Evolutionary conservation across 1,140 invertebrate species (phyloP).

Genomic region (Cotesia glomerata): DNA sequence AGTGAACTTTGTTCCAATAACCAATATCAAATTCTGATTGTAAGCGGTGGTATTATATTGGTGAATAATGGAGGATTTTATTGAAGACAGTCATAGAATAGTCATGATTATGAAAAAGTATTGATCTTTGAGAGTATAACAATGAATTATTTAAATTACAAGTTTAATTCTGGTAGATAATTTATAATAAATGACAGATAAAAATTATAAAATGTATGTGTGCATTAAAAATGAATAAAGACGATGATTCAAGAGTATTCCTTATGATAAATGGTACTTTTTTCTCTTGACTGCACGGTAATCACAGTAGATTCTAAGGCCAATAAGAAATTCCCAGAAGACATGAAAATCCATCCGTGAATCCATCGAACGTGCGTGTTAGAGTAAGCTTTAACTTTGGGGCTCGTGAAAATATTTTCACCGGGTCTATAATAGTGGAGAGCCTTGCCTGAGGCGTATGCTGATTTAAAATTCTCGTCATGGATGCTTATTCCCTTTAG

Average conservation of each 20-base stretch:
- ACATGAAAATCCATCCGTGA: constrained; percentile 5
- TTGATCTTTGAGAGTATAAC: too few relatives aligned
- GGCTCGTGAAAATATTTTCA: background rate
- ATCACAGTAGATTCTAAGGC: background rate
- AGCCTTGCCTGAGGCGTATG: background rate
- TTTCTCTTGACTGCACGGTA: background rate
- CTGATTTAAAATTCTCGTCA: constrained; percentile 35
- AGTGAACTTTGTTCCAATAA: too few relatives aligned
- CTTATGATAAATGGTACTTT: background rate
- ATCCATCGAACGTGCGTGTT: background rate
- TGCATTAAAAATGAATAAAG: background rate
- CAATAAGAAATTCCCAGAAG: background rate
- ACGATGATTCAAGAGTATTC: background rate
- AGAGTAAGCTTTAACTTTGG: background rate
- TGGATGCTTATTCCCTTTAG: constrained; percentile 34
- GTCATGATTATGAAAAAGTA: too few relatives aligned
- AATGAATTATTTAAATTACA: too few relatives aligned
- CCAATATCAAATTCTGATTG: too few relatives aligned
- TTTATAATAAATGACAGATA: too few relatives aligned
- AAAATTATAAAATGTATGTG: background rate
- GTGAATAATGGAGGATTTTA: too few relatives aligned
- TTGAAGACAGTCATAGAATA: too few relatives aligned
- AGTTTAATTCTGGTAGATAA: too few relatives aligned
- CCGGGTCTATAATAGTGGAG: background rate
- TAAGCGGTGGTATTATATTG: too few relatives aligned